Percentiles rank a stretch among this genome's conserved stretches.
Conservation (phyloP, 2,113 vertebrate genomes). For the Pampusana beccarii region DNA sequence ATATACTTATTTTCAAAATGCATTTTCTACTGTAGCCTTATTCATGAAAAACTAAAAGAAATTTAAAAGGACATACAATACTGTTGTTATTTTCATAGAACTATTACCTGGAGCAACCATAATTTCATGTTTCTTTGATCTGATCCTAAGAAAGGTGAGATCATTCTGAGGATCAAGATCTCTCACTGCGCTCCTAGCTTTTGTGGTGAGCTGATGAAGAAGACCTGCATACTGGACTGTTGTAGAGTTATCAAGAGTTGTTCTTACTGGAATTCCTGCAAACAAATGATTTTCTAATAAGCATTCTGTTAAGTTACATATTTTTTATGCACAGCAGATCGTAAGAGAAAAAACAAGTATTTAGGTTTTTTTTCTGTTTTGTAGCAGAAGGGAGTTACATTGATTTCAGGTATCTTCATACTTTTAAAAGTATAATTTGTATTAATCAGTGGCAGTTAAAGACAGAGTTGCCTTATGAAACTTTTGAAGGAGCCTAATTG, state of each 20-base stretch:
- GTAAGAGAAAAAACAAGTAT: neutral
- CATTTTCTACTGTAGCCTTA: neutral
- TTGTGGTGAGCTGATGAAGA: constrained; percentile 78
- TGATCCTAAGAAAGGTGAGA: constrained; percentile 82
- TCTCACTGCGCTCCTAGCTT: constrained; percentile 80
- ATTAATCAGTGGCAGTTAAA: neutral
- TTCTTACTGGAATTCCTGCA: constrained; percentile 83
- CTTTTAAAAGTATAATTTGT: neutral
- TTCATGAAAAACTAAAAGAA: neutral
- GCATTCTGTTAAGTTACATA: neutral
- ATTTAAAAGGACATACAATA: neutral
- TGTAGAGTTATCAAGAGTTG: constrained; percentile 83
- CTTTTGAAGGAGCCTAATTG: neutral
- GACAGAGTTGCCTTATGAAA: neutral
- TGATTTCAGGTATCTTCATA: neutral
- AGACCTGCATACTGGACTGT: constrained; percentile 82
- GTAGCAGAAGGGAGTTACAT: neutral
- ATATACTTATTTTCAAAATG: neutral
- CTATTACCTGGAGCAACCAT: constrained; percentile 84
- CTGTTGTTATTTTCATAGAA: neutral
- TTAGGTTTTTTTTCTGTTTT: neutral
- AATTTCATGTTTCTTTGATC: constrained; percentile 88
- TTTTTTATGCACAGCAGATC: neutral
- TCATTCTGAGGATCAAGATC: constrained; percentile 89
- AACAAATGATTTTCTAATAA: neutral